phyloP scores from a whole-genome alignment of 2,888 invertebrate genomes.

The Agonopterix subpropinquella region DNA sequence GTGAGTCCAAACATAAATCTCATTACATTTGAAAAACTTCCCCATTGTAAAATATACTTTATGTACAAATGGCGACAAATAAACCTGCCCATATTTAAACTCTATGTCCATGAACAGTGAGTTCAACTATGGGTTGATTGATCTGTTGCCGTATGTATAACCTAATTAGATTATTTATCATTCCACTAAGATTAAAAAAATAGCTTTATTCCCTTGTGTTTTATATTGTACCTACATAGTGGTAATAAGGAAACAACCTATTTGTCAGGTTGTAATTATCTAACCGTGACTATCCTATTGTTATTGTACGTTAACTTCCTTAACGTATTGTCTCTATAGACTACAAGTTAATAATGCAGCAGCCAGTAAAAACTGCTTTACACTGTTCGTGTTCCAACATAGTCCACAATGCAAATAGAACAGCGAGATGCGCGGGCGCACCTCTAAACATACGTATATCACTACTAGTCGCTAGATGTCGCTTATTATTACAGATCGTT shows the following conservation, averaged over 20 bases:
- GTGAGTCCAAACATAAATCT: constrained; percentile 34
- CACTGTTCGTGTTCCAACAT: constrained; percentile 4
- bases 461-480: constrained; percentile 46
- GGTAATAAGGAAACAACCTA: constrained; percentile 59
- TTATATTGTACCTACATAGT: constrained; percentile 35
- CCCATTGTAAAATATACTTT: not conserved
- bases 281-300: constrained; percentile 60
- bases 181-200: not conserved
- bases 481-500: constrained; percentile 26
- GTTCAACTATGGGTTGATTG: no score
- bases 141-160: not conserved
- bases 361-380: constrained; percentile 14
- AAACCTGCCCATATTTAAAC: no score
- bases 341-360: constrained; percentile 44
- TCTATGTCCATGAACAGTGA: no score
- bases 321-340: constrained; percentile 43
- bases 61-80: not conserved
- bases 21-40: constrained; percentile 17
- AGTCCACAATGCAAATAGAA: constrained; percentile 15
- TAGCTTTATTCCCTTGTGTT: constrained; percentile 22
- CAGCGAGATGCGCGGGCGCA: constrained; percentile 57
- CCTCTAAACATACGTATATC: constrained; percentile 24
- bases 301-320: constrained; percentile 57
- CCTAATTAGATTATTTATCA: not conserved
- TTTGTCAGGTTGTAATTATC: constrained; percentile 53